Percentiles rank a stretch among this genome's conserved stretches.
These are phyloP conservation scores for Neosilurus mollespiculum DNA, from an alignment of 2,797 vertebrate species.

Conservation along the genomic window DNA sequence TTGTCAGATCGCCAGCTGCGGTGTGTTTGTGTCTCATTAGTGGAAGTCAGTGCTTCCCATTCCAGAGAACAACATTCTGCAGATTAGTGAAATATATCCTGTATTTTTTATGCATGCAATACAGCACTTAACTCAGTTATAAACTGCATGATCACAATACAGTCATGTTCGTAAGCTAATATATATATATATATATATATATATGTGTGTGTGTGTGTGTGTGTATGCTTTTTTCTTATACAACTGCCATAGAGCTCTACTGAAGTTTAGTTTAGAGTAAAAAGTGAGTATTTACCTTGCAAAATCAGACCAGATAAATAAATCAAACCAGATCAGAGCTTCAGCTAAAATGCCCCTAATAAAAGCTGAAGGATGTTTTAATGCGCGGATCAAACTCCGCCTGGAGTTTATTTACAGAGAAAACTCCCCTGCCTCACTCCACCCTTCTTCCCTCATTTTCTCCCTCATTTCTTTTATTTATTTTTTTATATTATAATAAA, in stretches of 20 bases:
- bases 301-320: too few relatives aligned
- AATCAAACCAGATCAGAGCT: not conserved
- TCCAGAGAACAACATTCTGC: not conserved
- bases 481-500: not conserved
- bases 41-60: not conserved
- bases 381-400: not conserved
- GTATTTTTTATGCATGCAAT: not conserved
- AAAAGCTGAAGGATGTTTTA: not conserved
- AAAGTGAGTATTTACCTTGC: not conserved
- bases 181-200: too few relatives aligned
- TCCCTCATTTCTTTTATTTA: not conserved
- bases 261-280: not conserved
- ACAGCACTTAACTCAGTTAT: not conserved
- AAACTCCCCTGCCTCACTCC: constrained; percentile 5
- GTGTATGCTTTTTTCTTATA: too few relatives aligned
- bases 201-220: too few relatives aligned
- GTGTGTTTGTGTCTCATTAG: not conserved
- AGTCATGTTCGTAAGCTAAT: too few relatives aligned
- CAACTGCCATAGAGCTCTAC: not conserved
- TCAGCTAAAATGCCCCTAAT: not conserved
- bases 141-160: not conserved
- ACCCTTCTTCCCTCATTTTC: not conserved
- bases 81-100: not conserved
- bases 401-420: not conserved
- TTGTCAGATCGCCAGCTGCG: not conserved